Conservation (phyloP, 2,113 vertebrate species). For the Alaudala cheleensis region DNA sequence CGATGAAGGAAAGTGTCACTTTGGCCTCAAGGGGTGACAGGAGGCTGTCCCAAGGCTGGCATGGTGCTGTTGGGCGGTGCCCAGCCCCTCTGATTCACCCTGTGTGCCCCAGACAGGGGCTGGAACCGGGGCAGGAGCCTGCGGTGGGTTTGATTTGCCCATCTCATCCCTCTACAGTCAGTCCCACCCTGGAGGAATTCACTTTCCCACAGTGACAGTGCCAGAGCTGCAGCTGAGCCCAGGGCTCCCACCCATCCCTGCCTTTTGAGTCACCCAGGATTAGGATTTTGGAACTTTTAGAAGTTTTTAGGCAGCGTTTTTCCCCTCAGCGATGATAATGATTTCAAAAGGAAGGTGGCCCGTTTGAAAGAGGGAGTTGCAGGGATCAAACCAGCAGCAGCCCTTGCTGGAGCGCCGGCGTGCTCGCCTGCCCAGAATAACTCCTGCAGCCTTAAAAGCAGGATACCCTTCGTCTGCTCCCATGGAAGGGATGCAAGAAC, state of each 20-base stretch:
- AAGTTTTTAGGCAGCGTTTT: not conserved
- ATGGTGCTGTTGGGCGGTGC: fast-evolving
- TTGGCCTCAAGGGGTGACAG: fast-evolving
- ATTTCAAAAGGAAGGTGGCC: not conserved
- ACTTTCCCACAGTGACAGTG: fast-evolving
- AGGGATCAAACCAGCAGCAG: not conserved
- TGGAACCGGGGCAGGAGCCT: not conserved
- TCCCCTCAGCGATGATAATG: fast-evolving
- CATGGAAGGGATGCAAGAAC: not conserved
- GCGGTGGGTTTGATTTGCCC: not conserved
- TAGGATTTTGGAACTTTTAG: not conserved
- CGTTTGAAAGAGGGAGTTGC: fast-evolving
- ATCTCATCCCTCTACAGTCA: fast-evolving
- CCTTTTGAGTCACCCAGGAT: fast-evolving
- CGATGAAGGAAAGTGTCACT: fast-evolving
- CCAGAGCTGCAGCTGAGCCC: not conserved
- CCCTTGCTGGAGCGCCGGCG: fast-evolving
- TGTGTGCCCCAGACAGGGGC: not conserved
- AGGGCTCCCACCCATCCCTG: not conserved
- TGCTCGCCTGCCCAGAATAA: fast-evolving
- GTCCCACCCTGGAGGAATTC: fast-evolving
- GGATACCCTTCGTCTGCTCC: not conserved
- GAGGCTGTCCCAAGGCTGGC: fast-evolving
- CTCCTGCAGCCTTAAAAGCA: too few relatives aligned
- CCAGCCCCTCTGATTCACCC: not conserved